These are phyloP conservation scores for Hemicentrotus pulcherrimus DNA, from an alignment of 35 echinoderm and acorn worm species.

Conservation along the genomic window DNA sequence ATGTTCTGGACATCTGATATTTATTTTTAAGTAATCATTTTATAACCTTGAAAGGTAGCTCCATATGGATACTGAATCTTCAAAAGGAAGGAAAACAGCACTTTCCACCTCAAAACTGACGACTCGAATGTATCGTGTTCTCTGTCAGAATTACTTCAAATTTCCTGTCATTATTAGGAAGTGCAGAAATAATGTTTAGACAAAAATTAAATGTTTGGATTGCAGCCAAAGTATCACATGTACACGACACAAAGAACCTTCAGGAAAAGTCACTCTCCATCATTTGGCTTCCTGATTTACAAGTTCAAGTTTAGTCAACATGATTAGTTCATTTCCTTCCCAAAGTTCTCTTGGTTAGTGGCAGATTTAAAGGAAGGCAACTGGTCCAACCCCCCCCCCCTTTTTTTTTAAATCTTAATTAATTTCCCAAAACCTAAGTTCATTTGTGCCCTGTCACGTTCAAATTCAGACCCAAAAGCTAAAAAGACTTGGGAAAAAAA, in stretches of 20 bases:
- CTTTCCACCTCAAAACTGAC: not conserved
- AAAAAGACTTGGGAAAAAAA: no score
- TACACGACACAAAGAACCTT: not conserved
- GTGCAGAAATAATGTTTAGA: not conserved
- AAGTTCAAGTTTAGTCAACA: not conserved
- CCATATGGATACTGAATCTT: not conserved
- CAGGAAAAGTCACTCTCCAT: conserved; percentile 1
- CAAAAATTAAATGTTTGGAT: not conserved
- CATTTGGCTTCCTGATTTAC: not conserved
- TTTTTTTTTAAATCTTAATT: no score
- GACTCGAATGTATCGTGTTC: not conserved
- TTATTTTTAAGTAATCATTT: not conserved
- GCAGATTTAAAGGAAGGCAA: no score
- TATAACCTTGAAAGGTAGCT: not conserved
- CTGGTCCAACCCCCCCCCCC: no score
- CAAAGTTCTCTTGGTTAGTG: no score
- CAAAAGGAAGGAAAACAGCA: not conserved
- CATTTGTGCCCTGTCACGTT: no score
- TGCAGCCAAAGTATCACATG: not conserved
- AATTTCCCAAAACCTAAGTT: no score
- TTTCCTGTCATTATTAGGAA: not conserved
- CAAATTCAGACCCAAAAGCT: no score
- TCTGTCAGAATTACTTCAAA: not conserved
- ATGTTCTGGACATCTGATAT: not conserved
- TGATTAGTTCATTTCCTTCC: not conserved